These are phyloP conservation scores for Oncorhynchus keta DNA, from an alignment of 2,113 vertebrate genomes.

Conservation along the genomic window DNA sequence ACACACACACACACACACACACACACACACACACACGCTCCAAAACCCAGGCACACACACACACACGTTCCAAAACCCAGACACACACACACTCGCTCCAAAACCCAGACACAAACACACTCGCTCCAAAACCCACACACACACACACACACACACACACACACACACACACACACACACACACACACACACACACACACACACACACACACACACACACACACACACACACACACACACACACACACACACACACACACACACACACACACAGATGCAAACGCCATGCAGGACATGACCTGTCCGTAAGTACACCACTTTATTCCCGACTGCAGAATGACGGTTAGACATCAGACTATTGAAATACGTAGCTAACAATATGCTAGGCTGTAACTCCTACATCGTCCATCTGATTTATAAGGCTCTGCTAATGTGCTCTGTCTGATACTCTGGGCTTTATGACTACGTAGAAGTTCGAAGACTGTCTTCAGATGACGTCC, in stretches of 20 bases:
- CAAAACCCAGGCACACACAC: too few species aligned
- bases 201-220: too few species aligned
- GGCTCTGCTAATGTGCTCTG: background rate
- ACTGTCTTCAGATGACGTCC: background rate
- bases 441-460: background rate
- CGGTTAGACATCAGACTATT: background rate
- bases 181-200: too few species aligned
- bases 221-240: too few species aligned
- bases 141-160: background rate
- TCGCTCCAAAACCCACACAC: too few species aligned
- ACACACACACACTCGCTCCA: too few species aligned
- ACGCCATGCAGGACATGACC: background rate
- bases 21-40: too few species aligned
- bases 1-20: too few species aligned
- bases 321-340: background rate
- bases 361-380: slow-evolving; percentile 24
- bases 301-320: too few species aligned
- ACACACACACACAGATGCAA: background rate
- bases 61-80: too few species aligned
- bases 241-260: too few species aligned
- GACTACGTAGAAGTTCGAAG: background rate
- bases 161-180: background rate
- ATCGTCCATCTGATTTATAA: slow-evolving; percentile 5
- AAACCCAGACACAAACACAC: too few species aligned
- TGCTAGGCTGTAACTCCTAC: slow-evolving; percentile 9